These are phyloP conservation scores for Uromys caudimaculatus DNA, from an alignment of 2,797 vertebrate species.

Conservation along the genomic window DNA sequence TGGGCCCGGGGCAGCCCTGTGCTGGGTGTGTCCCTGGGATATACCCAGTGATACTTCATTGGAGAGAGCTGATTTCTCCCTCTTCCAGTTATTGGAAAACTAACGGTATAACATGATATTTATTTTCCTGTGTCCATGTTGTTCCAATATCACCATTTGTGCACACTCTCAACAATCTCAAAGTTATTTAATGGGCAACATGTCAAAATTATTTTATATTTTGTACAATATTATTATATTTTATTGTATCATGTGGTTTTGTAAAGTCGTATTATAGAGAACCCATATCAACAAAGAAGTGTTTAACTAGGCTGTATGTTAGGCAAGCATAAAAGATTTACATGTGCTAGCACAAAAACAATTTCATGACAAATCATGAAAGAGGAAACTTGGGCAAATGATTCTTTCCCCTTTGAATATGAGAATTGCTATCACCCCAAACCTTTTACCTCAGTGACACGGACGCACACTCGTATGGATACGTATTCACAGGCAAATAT, in stretches of 20 bases:
- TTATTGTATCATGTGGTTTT: background rate
- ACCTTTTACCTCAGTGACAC: background rate
- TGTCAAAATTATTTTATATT: conserved; percentile 31
- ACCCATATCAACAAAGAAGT: background rate
- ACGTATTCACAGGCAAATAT: background rate
- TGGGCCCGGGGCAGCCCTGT: background rate
- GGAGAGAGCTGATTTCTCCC: background rate
- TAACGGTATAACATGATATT: background rate
- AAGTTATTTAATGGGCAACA: background rate
- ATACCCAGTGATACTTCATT: background rate
- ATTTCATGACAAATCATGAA: background rate
- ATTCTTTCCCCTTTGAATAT: background rate
- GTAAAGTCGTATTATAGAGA: background rate
- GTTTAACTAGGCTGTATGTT: conserved; percentile 21
- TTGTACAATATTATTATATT: conserved; percentile 43
- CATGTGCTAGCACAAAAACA: background rate
- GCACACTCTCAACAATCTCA: background rate
- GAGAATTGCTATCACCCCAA: background rate
- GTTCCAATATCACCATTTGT: conserved; percentile 20
- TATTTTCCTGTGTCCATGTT: background rate
- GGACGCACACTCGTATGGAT: background rate
- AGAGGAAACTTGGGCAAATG: background rate
- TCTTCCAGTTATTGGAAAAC: background rate
- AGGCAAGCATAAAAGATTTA: conserved; percentile 27
- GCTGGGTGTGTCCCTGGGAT: background rate